Evolutionary conservation across 2,797 vertebrate genomes (phyloP).

Genomic region (Mareca penelope): DNA sequence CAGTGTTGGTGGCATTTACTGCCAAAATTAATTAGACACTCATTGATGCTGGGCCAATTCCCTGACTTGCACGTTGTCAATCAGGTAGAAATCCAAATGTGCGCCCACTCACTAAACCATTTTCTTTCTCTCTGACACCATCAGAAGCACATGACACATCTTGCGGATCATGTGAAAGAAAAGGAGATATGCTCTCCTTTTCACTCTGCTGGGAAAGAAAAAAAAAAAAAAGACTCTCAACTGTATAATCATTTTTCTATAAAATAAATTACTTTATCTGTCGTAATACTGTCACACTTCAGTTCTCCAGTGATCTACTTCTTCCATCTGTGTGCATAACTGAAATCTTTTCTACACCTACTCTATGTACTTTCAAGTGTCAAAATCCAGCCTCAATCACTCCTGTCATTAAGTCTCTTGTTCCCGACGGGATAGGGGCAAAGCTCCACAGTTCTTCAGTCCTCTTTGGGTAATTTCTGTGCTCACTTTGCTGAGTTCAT

Average conservation of each 20-base stretch:
- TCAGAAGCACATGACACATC: slow-evolving; percentile 27
- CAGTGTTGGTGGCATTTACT: background rate
- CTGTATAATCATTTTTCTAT: slow-evolving; percentile 50
- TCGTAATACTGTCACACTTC: slow-evolving; percentile 60
- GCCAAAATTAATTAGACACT: slow-evolving; percentile 32
- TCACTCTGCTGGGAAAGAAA: background rate
- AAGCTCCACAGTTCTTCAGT: background rate
- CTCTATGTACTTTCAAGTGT: slow-evolving; percentile 65
- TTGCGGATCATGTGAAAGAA: slow-evolving; percentile 18
- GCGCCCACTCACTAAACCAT: slow-evolving; percentile 23
- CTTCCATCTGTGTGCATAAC: slow-evolving; percentile 59
- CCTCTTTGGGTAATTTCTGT: background rate
- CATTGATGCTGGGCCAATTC: slow-evolving; percentile 31
- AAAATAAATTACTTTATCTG: slow-evolving; percentile 64
- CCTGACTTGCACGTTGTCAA: slow-evolving; percentile 27
- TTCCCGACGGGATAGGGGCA: background rate
- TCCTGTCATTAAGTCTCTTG: slow-evolving; percentile 8
- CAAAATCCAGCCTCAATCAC: slow-evolving; percentile 66
- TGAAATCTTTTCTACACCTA: slow-evolving; percentile 55
- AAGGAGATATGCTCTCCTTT: slow-evolving; percentile 18
- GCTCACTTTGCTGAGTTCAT: background rate
- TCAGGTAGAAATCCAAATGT: slow-evolving; percentile 63
- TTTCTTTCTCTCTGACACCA: slow-evolving; percentile 31
- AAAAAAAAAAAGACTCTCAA: slow-evolving; percentile 16
- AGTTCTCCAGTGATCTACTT: slow-evolving; percentile 51